These are phyloP conservation scores for Elymnias hypermnestra DNA, from an alignment of 1,140 invertebrate species.

Conservation along the genomic window DNA sequence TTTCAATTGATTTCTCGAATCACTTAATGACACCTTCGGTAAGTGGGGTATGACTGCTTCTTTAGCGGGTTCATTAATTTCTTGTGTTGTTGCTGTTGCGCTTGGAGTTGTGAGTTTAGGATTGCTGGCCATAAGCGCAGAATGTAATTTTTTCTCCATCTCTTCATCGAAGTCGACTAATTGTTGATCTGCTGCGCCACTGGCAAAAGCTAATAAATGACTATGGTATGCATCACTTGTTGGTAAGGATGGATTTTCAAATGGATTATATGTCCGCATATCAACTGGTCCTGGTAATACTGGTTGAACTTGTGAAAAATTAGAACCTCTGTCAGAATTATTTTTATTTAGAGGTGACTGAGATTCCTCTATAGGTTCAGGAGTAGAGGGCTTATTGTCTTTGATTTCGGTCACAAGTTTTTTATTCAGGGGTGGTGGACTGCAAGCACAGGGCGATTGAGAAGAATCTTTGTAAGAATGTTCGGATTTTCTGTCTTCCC, in stretches of 20 bases:
- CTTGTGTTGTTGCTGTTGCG: conserved; percentile 42
- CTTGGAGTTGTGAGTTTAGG: conserved; percentile 33
- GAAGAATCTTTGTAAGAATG: conserved; percentile 76
- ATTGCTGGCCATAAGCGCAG: conserved; percentile 78
- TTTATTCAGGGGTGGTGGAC: conserved; percentile 62
- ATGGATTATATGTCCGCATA: conserved; percentile 88
- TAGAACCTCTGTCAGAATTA: conserved; percentile 34
- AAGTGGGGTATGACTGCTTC: conserved; percentile 71
- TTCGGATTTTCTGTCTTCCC: conserved; percentile 80
- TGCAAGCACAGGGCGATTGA: conserved; percentile 76
- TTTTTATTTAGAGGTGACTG: conserved; percentile 38
- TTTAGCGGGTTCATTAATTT: conserved; percentile 66
- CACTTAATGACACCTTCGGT: conserved; percentile 82
- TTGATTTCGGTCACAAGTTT: conserved; percentile 39
- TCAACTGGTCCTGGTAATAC: conserved; percentile 89
- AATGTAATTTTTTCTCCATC: conserved; percentile 85
- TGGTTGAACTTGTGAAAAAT: conserved; percentile 80
- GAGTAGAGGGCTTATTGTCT: conserved; percentile 41
- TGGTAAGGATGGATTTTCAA: conserved; percentile 48
- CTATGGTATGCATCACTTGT: conserved; percentile 71
- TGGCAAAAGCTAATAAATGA: conserved; percentile 81
- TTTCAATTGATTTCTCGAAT: conserved; percentile 89
- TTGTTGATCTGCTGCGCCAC: conserved; percentile 80
- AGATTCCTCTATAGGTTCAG: conserved; percentile 36
- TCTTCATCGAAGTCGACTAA: conserved; percentile 86